Evolutionary conservation across 2,888 invertebrate species (phyloP).

Genomic region (Eudemis profundana): DNA sequence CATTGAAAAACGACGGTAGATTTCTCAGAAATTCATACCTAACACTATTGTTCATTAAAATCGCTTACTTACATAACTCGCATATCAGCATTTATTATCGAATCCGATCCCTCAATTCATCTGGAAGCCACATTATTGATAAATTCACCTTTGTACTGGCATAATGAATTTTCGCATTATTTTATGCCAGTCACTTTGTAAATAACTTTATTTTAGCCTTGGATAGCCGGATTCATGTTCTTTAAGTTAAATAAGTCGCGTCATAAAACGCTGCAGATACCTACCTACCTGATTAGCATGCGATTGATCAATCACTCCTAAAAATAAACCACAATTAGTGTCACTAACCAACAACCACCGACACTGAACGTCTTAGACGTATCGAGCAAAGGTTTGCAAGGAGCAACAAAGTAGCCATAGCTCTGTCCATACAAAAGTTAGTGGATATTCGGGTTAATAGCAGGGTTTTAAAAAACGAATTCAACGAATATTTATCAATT

Average conservation of each 20-base stretch:
- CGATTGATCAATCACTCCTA: conserved; percentile 34
- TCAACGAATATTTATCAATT: too few species aligned
- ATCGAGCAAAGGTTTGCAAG: neutral
- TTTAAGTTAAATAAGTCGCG: conserved; percentile 4
- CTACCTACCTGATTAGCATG: conserved; percentile 25
- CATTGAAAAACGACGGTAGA: neutral
- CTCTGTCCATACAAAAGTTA: neutral
- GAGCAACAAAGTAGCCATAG: conserved; percentile 1
- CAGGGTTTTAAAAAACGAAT: too few species aligned
- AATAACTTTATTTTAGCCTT: neutral
- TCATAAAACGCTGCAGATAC: conserved; percentile 4
- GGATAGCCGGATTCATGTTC: conserved; percentile 2
- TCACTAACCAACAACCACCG: conserved; percentile 28
- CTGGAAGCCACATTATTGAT: too few species aligned
- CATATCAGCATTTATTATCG: too few species aligned
- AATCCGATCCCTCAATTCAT: too few species aligned
- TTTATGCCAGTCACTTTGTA: too few species aligned
- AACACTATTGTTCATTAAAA: neutral
- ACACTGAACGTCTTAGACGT: conserved; percentile 3
- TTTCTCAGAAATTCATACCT: neutral
- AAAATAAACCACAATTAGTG: conserved; percentile 38
- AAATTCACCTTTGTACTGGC: too few species aligned
- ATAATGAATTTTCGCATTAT: too few species aligned
- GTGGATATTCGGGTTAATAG: too few species aligned
- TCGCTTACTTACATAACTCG: neutral